A percentile compares a stretch with the other conserved stretches of the same genome.
phyloP scores from a whole-genome alignment of 2,113 vertebrate genomes.

The Percina caprodes region DNA sequence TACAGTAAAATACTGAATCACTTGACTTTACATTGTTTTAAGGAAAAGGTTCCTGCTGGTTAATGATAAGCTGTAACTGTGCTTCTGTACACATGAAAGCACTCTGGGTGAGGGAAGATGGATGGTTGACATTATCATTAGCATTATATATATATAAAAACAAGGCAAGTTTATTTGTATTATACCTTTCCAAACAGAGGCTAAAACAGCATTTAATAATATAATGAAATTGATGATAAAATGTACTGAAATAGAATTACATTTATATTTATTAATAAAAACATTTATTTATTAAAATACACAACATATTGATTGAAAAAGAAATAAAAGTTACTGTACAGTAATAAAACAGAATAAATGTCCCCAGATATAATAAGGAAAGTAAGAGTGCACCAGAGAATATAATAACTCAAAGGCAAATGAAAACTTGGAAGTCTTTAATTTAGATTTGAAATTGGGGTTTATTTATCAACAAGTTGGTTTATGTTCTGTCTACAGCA shows the following conservation, averaged over 20 bases:
- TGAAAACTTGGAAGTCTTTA: background rate
- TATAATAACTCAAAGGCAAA: background rate
- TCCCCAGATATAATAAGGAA: background rate
- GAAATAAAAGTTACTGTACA: background rate
- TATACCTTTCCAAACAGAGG: background rate
- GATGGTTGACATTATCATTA: background rate
- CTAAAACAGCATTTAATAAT: background rate
- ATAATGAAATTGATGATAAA: background rate
- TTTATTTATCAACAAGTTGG: background rate
- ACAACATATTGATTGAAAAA: background rate
- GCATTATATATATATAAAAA: background rate
- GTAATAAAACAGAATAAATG: background rate
- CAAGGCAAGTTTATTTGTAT: background rate
- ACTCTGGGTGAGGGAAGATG: background rate
- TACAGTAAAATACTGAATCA: background rate
- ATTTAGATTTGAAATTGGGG: slow-evolving; percentile 9
- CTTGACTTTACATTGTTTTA: background rate
- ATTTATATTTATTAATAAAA: too few species aligned
- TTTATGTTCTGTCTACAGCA: background rate
- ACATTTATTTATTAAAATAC: background rate
- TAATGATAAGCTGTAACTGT: slow-evolving; percentile 3
- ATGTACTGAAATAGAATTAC: background rate
- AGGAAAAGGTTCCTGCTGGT: background rate
- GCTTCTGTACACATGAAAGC: background rate
- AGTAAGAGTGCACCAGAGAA: background rate